Evolutionary conservation across 2,888 invertebrate genomes (phyloP).

Genomic region (Drosophila nigritarsus): DNA sequence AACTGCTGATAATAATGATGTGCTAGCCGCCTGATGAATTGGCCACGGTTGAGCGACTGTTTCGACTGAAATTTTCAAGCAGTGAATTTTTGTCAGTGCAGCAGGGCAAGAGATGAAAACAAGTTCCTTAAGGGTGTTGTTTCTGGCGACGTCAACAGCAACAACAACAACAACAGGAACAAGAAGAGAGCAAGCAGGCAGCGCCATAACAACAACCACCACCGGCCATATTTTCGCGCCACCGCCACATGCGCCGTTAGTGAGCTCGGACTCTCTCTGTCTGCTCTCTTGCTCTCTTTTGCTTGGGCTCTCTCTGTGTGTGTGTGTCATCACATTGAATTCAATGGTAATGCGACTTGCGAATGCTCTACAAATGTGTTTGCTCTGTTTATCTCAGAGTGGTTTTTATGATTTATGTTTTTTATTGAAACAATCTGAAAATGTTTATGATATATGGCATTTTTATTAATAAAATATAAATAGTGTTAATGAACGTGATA

Average conservation of each 20-base stretch:
- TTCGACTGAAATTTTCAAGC: slow-evolving; percentile 39
- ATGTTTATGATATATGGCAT: neutral
- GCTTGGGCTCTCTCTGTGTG: slow-evolving; percentile 39
- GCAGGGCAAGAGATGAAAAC: slow-evolving; percentile 66
- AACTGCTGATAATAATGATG: slow-evolving; percentile 19
- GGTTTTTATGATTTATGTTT: neutral
- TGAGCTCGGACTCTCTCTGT: slow-evolving; percentile 14
- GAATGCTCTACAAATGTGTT: slow-evolving; percentile 31
- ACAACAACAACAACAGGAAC: slow-evolving; percentile 3
- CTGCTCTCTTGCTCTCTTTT: slow-evolving; percentile 41
- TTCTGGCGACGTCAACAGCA: slow-evolving; percentile 39
- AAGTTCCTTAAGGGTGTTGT: slow-evolving; percentile 76
- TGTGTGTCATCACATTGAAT: slow-evolving; percentile 5
- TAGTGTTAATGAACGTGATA: neutral
- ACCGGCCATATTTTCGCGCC: slow-evolving; percentile 75
- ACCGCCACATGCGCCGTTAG: slow-evolving; percentile 78
- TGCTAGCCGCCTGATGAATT: slow-evolving; percentile 21
- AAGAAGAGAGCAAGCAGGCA: slow-evolving; percentile 8
- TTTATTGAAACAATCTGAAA: neutral
- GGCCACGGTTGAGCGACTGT: slow-evolving; percentile 25
- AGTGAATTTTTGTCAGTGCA: slow-evolving; percentile 69
- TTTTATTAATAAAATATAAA: neutral
- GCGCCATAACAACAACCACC: slow-evolving; percentile 52
- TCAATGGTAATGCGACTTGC: neutral
- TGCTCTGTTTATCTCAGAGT: neutral